A percentile compares a stretch with the other conserved stretches of the same genome.
Conservation (phyloP, 2,113 vertebrate species). For the rabbit (Oryctolagus cuniculus) region mOryCun1.1 NC_091435.1:19937001-19937500, state of each 20-base stretch:
- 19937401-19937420: not conserved
- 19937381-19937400: not conserved
- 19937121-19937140: slow-evolving; percentile 92
- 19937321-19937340: not conserved
- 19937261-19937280: too few species aligned
- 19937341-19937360: not conserved
- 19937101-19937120: slow-evolving; percentile 94
- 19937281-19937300: not conserved
- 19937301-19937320: slow-evolving; percentile 21
- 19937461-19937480: not conserved
- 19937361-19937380: not conserved
- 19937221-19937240: not conserved
- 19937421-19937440: not conserved
- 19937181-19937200: slow-evolving; percentile 98
- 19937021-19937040: slow-evolving; percentile 96
- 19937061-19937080: slow-evolving; percentile 96
- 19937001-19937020: slow-evolving; percentile 96
- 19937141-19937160: slow-evolving; percentile 96
- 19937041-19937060: slow-evolving; percentile 98
- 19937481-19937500: not conserved
- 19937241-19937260: too few species aligned
- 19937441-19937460: not conserved
- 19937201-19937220: not conserved
- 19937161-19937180: slow-evolving; percentile 95
- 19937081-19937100: slow-evolving; percentile 94